These are phyloP conservation scores for Helicoverpa armigera DNA, from an alignment of 1,140 invertebrate species.

Conservation along the genomic window DNA sequence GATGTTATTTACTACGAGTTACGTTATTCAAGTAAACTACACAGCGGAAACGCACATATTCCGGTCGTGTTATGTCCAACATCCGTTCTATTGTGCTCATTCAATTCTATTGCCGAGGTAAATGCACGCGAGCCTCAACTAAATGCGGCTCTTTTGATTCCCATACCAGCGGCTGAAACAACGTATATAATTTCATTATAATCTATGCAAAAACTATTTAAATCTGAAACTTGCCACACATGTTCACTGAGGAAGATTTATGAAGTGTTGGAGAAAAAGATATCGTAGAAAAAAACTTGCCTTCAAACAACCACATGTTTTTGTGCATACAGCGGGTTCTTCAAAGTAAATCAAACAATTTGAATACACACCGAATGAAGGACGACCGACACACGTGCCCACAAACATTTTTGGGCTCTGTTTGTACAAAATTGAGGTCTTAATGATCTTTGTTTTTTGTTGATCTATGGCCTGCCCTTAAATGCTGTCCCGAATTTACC, in stretches of 20 bases:
- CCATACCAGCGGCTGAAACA: slow-evolving; percentile 7
- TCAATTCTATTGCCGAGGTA: slow-evolving; percentile 67
- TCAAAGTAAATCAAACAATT: slow-evolving; percentile 69
- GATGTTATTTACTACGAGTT: slow-evolving; percentile 32
- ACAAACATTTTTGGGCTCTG: slow-evolving; percentile 74
- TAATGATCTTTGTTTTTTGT: slow-evolving; percentile 58
- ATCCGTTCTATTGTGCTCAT: slow-evolving; percentile 75
- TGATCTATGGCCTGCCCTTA: slow-evolving; percentile 41
- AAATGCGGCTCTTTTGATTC: slow-evolving; percentile 27
- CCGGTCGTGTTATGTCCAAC: slow-evolving; percentile 74
- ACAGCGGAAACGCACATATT: slow-evolving; percentile 70
- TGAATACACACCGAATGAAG: slow-evolving; percentile 69
- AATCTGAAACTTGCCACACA: neutral
- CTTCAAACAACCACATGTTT: slow-evolving; percentile 65
- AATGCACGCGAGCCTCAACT: slow-evolving; percentile 44
- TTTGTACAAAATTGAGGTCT: slow-evolving; percentile 66
- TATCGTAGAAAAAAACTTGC: slow-evolving; percentile 50
- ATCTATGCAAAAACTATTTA: slow-evolving; percentile 17
- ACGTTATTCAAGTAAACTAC: slow-evolving; percentile 47
- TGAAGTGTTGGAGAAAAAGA: slow-evolving; percentile 46
- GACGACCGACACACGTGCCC: slow-evolving; percentile 70
- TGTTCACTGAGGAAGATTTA: slow-evolving; percentile 34
- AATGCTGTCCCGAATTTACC: slow-evolving; percentile 10
- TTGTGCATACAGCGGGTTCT: slow-evolving; percentile 67
- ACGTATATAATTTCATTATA: neutral